phyloP scores from a whole-genome alignment of 2,797 vertebrate genomes.

The Esox masquinongy region DNA sequence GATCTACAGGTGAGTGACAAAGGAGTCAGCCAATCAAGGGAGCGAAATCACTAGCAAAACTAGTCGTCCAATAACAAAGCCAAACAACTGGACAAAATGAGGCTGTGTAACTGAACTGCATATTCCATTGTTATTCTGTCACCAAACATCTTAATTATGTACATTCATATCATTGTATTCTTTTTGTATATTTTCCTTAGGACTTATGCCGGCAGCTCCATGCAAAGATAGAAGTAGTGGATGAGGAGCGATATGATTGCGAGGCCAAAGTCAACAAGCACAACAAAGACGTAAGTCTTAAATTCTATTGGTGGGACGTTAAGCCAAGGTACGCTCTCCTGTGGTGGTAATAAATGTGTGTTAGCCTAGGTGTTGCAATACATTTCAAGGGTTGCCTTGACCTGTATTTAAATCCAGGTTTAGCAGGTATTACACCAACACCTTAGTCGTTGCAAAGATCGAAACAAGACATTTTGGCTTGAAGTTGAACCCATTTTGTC shows the following conservation, averaged over 20 bases:
- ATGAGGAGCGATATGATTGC: conserved; percentile 80
- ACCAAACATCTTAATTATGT: neutral
- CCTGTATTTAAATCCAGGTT: neutral
- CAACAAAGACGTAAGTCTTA: conserved; percentile 76
- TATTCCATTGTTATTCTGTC: neutral
- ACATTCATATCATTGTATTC: neutral
- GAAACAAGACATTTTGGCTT: neutral
- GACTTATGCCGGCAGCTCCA: conserved; percentile 76
- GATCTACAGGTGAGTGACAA: conserved; percentile 83
- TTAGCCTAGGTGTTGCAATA: neutral
- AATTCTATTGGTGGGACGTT: neutral
- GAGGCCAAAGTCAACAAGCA: conserved; percentile 80
- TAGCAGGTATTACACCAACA: neutral
- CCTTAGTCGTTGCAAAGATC: neutral
- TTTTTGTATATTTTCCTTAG: conserved; percentile 43
- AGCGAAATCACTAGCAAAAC: neutral
- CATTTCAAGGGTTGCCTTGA: neutral
- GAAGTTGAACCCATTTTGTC: neutral
- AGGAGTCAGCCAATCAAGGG: neutral
- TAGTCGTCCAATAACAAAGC: neutral
- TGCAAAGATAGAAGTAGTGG: conserved; percentile 69
- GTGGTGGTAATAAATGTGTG: neutral
- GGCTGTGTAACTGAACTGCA: neutral
- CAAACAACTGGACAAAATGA: neutral
- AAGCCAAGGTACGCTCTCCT: neutral